Base-by-base conservation (phyloP, 2,113 vertebrate species). In the Plectropomus leopardus region DNA sequence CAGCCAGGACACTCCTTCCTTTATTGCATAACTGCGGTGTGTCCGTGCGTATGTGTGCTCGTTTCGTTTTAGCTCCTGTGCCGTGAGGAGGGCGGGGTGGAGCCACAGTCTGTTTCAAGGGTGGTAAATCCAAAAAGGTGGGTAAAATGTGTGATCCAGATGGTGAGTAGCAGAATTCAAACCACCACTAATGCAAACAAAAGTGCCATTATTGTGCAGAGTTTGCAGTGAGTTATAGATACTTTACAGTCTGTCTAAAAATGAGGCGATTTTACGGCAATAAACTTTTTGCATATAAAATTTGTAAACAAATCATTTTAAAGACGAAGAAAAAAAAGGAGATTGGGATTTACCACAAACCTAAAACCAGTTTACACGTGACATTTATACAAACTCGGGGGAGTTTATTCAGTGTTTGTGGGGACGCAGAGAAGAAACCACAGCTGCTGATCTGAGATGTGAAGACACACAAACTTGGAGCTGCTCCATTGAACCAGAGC, bases 71-170 rank as follows among this genome's bases (percentile, higher is more conserved):
- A 54, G 59, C 60, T 57, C 21, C 23, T 6, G 67, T 26, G 7
- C 63, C 19, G 59, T 44, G 32, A 4, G 15, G 9, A 40, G 28
- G 34, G 50, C 2, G 26, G 65, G 65, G 57, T 6, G 72, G 58
- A 54, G 79, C 45, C 21, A 9, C 30, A 21, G 42, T 7, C 55
- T 17, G 32, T 60, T 68, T 45, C 26, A 72, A 40, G 64, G 45
- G 57, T 80, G 74, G 71, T 72, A 65, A 76, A 85, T 78, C 72
- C 21, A 84, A 85, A n/a, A 66, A 85, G 61, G 51, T 75, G 42
- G 61, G 26, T 45, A 3, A 75, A 88, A 88, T 59, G 76, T 81
- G 85, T 54, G 67, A 78, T 67, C 80, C 87, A 90, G 85, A 87
- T 87, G 84, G 42, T 60, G 70, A 59, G 10, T 34, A 68, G 6